Conservation (phyloP, 2,888 invertebrate genomes). For the Ormyrus nitidulus region DNA sequence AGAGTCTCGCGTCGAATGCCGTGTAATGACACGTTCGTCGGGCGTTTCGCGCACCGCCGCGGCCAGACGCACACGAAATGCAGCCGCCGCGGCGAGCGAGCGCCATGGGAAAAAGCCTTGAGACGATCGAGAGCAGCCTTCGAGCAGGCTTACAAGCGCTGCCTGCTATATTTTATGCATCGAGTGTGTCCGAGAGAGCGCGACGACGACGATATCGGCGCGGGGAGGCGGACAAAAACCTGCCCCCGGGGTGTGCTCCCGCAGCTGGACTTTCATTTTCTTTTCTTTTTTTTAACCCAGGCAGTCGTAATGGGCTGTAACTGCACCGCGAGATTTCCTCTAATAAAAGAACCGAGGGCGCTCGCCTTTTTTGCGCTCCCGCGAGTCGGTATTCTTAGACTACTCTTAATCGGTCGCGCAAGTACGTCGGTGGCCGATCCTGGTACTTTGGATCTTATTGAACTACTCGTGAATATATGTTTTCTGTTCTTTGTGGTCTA, state of each 20-base stretch:
- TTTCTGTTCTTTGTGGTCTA: neutral
- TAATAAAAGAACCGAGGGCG: too few relatives aligned
- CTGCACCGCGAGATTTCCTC: too few relatives aligned
- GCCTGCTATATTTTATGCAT: neutral
- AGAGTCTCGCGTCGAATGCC: conserved; percentile 24
- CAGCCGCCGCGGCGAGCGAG: conserved; percentile 7
- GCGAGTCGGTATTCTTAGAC: too few relatives aligned
- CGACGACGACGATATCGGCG: neutral
- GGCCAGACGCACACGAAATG: conserved; percentile 47
- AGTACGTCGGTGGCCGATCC: too few relatives aligned
- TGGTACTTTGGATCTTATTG: too few relatives aligned
- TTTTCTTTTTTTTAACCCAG: neutral
- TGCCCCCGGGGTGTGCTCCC: neutral
- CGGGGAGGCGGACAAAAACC: neutral
- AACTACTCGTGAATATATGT: too few relatives aligned
- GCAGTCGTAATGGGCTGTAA: too few relatives aligned
- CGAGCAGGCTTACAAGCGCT: conserved; percentile 22
- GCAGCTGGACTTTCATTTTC: neutral
- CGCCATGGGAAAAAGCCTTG: conserved; percentile 61
- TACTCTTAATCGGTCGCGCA: too few relatives aligned
- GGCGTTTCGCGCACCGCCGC: neutral
- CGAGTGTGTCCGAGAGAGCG: neutral
- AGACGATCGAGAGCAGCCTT: conserved; percentile 64
- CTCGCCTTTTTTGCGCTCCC: too few relatives aligned
- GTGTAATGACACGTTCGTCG: conserved; percentile 23